Evolutionary conservation across 1,140 invertebrate species (phyloP), one percentile per base, ranked within the genome.

Genomic region (Platyura marginata): DNA sequence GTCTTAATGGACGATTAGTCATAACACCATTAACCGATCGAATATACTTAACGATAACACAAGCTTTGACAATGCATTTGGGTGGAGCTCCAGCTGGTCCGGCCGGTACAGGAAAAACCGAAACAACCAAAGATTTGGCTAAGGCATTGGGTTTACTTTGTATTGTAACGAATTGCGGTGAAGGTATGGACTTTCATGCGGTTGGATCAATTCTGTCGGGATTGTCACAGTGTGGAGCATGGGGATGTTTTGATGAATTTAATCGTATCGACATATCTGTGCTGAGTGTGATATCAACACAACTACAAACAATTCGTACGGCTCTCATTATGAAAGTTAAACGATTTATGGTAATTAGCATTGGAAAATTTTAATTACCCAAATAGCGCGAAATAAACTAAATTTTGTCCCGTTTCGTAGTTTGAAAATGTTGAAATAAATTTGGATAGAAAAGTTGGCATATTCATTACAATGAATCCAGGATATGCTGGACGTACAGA

Each of bases 381-480:
- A 37, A 37, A 37, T 46, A n/a, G n/a, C n/a, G n/a, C n/a, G n/a
- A n/a, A n/a, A n/a, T n/a, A n/a, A n/a, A n/a, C n/a, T n/a, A n/a
- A n/a, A n/a, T n/a, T n/a, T n/a, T n/a, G n/a, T n/a, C n/a, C 25
- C 25, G 44, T 49, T 45, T 56, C 57, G 25, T 46, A 88, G 76
- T 92, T 92, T 66, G 86, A 90, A 65, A 80, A 77, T 3, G 71
- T 78, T 54, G 79, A 89, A 50, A 90, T 92, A 38, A 63, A 62
- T 6, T 52, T 94, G 51, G 84, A 93, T 59, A 61, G 66, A 8
- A 85, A 88, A 65, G 79, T 91, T 13, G 88, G 87, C 2, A 80
- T 92, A 41, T 94, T 93, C 54, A 89, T 92, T 33, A 92, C 88
- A 8, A 91, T 93, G 85, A 92, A 92, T 68, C 86, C 86, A 0